Conservation (phyloP, 2,113 vertebrate species). For the Gavia stellata region DNA sequence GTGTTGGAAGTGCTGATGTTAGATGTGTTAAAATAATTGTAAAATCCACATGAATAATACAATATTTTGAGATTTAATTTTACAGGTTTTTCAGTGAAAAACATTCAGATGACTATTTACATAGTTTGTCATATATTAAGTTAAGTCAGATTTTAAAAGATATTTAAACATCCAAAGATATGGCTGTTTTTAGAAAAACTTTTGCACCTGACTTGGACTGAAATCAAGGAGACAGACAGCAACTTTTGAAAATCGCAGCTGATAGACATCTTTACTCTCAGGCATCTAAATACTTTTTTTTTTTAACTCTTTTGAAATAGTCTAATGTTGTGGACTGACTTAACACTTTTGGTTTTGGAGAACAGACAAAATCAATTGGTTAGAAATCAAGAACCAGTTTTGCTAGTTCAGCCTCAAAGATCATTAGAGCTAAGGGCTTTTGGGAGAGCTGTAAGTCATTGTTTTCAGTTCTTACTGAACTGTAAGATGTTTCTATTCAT, state of each 20-base stretch:
- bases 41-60: background rate
- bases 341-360: background rate
- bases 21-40: background rate
- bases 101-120: background rate
- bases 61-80: background rate
- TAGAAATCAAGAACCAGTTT: background rate
- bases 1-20: background rate
- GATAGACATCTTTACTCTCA: constrained; percentile 41
- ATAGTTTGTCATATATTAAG: background rate
- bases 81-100: background rate
- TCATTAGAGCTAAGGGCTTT: background rate
- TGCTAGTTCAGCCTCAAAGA: background rate
- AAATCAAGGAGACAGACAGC: constrained; percentile 25
- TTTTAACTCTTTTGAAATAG: constrained; percentile 8
- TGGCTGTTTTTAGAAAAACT: background rate
- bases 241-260: constrained; percentile 34
- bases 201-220: constrained; percentile 31
- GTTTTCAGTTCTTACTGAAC: background rate
- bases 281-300: background rate
- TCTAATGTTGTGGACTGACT: background rate
- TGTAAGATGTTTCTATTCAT: background rate
- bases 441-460: background rate
- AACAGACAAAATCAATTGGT: background rate
- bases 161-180: background rate
- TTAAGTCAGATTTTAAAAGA: background rate